Evolutionary conservation across 2,888 invertebrate genomes (phyloP).

Genomic region (Nomada fabriciana): DNA sequence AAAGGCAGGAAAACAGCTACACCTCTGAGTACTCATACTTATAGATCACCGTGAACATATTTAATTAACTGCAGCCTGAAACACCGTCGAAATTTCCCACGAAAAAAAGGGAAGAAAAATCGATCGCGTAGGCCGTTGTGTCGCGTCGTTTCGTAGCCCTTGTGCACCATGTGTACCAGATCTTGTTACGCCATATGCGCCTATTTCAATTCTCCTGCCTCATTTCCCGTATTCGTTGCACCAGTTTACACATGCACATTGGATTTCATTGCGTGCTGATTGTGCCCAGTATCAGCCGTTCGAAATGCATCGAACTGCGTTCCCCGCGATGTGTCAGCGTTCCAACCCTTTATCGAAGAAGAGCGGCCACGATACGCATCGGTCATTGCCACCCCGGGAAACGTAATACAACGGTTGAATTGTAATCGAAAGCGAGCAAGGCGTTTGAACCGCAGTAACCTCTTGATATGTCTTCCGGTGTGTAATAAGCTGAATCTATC

Average conservation of each 20-base stretch:
- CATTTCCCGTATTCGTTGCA: conserved; percentile 44
- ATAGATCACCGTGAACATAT: no score
- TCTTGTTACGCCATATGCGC: conserved; percentile 35
- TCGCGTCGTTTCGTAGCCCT: conserved; percentile 1
- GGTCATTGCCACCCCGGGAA: conserved; percentile 1
- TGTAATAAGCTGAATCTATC: neutral
- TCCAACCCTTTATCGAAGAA: conserved; percentile 34
- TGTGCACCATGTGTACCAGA: conserved; percentile 48
- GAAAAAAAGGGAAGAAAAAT: neutral
- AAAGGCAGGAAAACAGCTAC: no score
- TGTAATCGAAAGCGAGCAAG: conserved; percentile 33
- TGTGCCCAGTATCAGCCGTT: neutral
- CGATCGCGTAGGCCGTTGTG: conserved; percentile 4
- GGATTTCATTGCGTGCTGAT: conserved; percentile 14
- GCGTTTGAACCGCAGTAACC: conserved; percentile 35
- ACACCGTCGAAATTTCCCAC: neutral
- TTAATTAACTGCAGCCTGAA: no score
- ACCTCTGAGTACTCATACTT: no score
- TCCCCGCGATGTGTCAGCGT: conserved; percentile 21
- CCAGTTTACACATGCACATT: conserved; percentile 20
- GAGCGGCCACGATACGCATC: conserved; percentile 14
- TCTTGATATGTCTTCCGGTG: conserved; percentile 29
- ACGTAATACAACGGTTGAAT: conserved; percentile 25
- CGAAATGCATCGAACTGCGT: conserved; percentile 22
- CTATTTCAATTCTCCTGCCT: conserved; percentile 60